Base-by-base conservation (phyloP, 2,797 vertebrate genomes). In the Phataginus tricuspis region DNA sequence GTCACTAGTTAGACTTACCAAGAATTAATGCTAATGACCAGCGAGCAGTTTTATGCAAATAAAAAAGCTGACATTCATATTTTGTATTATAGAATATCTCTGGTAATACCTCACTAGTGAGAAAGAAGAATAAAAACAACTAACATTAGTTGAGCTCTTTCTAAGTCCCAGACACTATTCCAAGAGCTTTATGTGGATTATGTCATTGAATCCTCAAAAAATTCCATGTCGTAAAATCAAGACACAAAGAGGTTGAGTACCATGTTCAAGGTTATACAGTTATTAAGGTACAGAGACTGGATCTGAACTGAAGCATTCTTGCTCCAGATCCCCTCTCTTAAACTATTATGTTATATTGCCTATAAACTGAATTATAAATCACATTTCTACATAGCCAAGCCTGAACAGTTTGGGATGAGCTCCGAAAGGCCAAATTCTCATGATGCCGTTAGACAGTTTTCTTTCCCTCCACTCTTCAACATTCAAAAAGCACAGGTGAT, bases 1-100 rank as follows among this genome's bases (percentile, higher is more conserved):
- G 21, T 7, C 78, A 89, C n/a, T 77, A 12, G 12, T 88, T 74
- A 78, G 63, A 53, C 63, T 66, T 85, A 78, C 34, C 31, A 64
- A 84, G 69, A 63, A 90, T 72, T 90, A 71, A 94, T 37, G 66
- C 27, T 64, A 96, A 77, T 72, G 53, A 84, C 45, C 27, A 87
- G 63, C n/a, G 66, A 79, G 25, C 0, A 87, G 19, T 92, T 71
- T 80, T 80, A 51, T 83, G 23, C 89, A 74, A 90, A 92, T 34
- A 66, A 86, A 93, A 90, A 86, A 71, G n/a, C 42, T 68, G n/a
- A 10, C 15, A 57, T 55, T 86, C 25, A 42, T 49, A 61, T 84
- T 69, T 45, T 79, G n/a, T 23, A 45, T 0, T 37, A 61, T 49
- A 86, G 63, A 66, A 90, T 61, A 63, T 14, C 75, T 83, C 10